These are phyloP conservation scores for Drosophila varians DNA, from an alignment of 1,140 invertebrate genomes.

Conservation along the genomic window DNA sequence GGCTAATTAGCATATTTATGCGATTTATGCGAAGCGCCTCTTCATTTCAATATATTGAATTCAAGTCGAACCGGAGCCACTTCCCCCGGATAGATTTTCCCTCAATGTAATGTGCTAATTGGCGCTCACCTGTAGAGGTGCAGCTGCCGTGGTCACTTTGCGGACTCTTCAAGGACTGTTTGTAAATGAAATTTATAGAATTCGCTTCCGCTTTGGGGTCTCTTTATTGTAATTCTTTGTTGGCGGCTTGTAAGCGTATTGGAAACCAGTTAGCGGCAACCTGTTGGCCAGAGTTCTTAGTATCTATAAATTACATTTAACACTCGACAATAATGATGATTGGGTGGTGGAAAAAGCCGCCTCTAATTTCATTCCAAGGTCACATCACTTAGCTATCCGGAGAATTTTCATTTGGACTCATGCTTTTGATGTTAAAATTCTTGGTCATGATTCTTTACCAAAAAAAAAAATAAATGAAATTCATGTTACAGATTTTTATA, in stretches of 20 bases:
- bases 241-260: not conserved
- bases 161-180: slow-evolving; percentile 68
- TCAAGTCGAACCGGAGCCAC: not conserved
- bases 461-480: slow-evolving; percentile 52
- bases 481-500: slow-evolving; percentile 24
- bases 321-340: slow-evolving; percentile 42
- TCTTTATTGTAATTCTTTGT: slow-evolving; percentile 60
- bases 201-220: slow-evolving; percentile 61
- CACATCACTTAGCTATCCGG: slow-evolving; percentile 42
- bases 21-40: slow-evolving; percentile 76
- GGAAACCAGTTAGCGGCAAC: slow-evolving; percentile 57
- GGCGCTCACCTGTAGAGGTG: slow-evolving; percentile 52
- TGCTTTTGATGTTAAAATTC: slow-evolving; percentile 14
- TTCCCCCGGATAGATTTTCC: slow-evolving; percentile 27
- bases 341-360: slow-evolving; percentile 30
- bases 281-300: slow-evolving; percentile 60
- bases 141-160: slow-evolving; percentile 16
- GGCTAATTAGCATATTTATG: slow-evolving; percentile 76
- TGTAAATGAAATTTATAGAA: slow-evolving; percentile 75
- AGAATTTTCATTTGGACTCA: slow-evolving; percentile 45
- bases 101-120: slow-evolving; percentile 69
- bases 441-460: not conserved
- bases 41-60: slow-evolving; percentile 55
- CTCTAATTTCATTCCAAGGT: slow-evolving; percentile 43
- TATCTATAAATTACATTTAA: slow-evolving; percentile 65